phyloP scores from a whole-genome alignment of 2,888 invertebrate species.

The Tupiocoris notatus region DNA sequence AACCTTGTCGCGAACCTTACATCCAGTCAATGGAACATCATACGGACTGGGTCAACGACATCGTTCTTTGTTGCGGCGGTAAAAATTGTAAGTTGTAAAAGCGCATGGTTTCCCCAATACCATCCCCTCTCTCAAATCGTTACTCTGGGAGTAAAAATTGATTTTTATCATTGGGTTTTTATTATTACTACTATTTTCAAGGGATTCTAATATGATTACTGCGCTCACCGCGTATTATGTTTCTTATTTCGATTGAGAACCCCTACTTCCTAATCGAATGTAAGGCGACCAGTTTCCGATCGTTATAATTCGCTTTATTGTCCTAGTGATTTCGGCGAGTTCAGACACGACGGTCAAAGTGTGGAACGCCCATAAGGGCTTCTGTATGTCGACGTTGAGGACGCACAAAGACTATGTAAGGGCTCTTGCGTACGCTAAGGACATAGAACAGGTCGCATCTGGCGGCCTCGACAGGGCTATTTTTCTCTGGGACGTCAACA shows the following conservation, averaged over 20 bases:
- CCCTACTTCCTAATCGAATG: too few species aligned
- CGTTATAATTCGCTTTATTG: too few species aligned
- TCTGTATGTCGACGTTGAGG: conserved; percentile 96
- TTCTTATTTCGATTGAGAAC: too few species aligned
- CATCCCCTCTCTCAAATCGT: too few species aligned
- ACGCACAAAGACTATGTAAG: conserved; percentile 99
- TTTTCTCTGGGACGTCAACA: conserved; percentile 98
- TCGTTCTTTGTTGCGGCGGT: conserved; percentile 94
- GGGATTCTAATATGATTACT: too few species aligned
- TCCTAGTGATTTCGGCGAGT: conserved; percentile 93
- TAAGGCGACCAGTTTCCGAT: too few species aligned
- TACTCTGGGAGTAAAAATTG: too few species aligned
- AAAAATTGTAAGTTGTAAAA: conserved; percentile 80
- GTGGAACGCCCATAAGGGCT: conserved; percentile 99
- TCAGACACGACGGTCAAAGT: conserved; percentile 99
- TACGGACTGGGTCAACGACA: conserved; percentile 99
- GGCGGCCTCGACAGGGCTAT: conserved; percentile 96
- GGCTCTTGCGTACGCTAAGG: conserved; percentile 94
- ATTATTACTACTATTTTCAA: too few species aligned
- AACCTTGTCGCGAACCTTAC: conserved; percentile 67
- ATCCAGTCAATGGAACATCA: conserved; percentile 98
- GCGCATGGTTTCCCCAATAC: not conserved
- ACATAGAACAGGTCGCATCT: conserved; percentile 92
- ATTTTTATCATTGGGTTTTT: too few species aligned
- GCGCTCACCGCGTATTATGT: too few species aligned